Percentiles rank a stretch among this genome's conserved stretches.
Evolutionary conservation across 2,888 invertebrate species (phyloP).

Genomic region (Hirtodrosophila trivittata): DNA sequence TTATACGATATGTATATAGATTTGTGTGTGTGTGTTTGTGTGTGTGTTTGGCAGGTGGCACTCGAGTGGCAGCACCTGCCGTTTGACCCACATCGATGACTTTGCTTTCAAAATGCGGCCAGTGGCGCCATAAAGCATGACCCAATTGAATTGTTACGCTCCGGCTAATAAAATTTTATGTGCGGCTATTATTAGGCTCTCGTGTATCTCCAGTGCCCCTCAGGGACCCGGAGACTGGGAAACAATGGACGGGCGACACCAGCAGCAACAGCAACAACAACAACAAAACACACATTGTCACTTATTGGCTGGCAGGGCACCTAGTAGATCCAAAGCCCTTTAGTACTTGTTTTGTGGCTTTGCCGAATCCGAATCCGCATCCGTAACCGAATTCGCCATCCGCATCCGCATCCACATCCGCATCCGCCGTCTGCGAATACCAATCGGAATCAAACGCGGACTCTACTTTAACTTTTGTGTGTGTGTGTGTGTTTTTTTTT

Average conservation of each 20-base stretch:
- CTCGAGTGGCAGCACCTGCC: constrained; percentile 32
- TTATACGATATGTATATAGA: background rate
- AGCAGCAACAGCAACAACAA: constrained; percentile 4
- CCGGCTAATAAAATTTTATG: constrained; percentile 74
- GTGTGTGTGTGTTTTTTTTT: constrained; percentile 2
- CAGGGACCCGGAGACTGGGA: background rate
- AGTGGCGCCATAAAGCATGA: constrained; percentile 69
- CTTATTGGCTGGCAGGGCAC: constrained; percentile 25
- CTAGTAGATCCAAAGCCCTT: constrained; percentile 14
- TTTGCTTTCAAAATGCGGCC: constrained; percentile 47
- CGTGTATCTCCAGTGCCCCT: constrained; percentile 13
- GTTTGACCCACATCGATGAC: constrained; percentile 50
- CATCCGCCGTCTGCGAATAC: background rate
- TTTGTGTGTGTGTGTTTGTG: too few relatives aligned
- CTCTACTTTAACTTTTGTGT: constrained; percentile 10
- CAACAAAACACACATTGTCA: constrained; percentile 44
- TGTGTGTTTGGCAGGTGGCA: constrained; percentile 1
- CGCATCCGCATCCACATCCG: background rate
- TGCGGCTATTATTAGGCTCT: constrained; percentile 74
- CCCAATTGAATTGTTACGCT: constrained; percentile 75
- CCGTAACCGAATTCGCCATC: constrained; percentile 3
- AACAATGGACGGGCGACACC: constrained; percentile 2
- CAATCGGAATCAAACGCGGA: constrained; percentile 18
- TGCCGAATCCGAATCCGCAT: constrained; percentile 25
- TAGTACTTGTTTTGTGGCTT: constrained; percentile 24